phyloP scores from a whole-genome alignment of 2,888 invertebrate genomes.

The Ganaspis brasiliensis region DNA sequence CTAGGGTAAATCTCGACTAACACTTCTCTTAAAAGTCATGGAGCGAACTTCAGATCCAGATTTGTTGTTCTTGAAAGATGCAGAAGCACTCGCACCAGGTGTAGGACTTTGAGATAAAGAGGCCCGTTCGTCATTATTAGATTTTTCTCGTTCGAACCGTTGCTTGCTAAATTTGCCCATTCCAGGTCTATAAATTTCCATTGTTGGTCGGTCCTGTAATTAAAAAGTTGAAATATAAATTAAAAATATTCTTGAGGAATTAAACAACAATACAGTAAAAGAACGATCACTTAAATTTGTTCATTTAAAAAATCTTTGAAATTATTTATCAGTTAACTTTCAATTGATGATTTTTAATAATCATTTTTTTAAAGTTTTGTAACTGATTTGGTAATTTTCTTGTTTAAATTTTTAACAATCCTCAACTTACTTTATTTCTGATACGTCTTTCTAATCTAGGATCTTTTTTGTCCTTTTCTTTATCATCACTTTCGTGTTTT shows the following conservation, averaged over 20 bases:
- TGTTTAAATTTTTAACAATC: neutral
- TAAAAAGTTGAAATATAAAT: conserved; percentile 1
- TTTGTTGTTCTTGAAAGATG: conserved; percentile 66
- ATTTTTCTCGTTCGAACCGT: conserved; percentile 79
- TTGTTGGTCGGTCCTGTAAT: conserved; percentile 91
- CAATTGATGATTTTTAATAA: too few species aligned
- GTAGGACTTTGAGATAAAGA: conserved; percentile 78
- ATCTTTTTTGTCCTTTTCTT: conserved; percentile 82
- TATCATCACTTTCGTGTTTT: conserved; percentile 82
- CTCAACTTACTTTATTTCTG: conserved; percentile 84
- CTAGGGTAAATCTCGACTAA: conserved; percentile 75
- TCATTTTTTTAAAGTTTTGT: neutral
- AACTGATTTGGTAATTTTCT: too few species aligned
- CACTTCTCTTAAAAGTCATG: conserved; percentile 78
- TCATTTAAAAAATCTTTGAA: too few species aligned
- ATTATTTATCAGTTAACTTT: too few species aligned
- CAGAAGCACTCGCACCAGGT: conserved; percentile 64
- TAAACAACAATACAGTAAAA: too few species aligned
- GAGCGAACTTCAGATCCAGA: conserved; percentile 75
- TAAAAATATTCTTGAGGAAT: neutral
- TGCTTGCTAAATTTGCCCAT: conserved; percentile 91
- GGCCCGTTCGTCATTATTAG: conserved; percentile 75
- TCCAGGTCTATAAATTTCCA: conserved; percentile 94
- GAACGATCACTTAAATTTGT: too few species aligned
- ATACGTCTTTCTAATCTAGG: conserved; percentile 85